A percentile compares a stretch with the other conserved stretches of the same genome.
Conservation (phyloP, 1,140 invertebrate genomes). For the Drosophila virilis region DNA sequence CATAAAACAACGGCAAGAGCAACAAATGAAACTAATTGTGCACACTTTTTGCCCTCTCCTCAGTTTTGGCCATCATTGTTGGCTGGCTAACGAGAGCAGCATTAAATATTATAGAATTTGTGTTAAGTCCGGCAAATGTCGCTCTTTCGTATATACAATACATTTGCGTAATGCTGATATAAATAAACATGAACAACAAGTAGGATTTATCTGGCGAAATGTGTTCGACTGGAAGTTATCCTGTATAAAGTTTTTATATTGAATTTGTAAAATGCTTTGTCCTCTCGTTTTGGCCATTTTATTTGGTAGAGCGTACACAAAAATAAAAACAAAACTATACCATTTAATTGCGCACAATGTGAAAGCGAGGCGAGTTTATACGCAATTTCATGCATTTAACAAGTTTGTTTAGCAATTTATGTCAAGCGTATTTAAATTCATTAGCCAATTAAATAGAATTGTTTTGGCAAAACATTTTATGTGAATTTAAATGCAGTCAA, state of each 20-base stretch:
- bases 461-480: slow-evolving; percentile 28
- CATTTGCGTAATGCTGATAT: slow-evolving; percentile 1
- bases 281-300: no score
- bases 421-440: slow-evolving; percentile 16
- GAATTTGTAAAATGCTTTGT: no score
- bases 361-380: not conserved
- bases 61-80: slow-evolving; percentile 18
- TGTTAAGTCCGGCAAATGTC: slow-evolving; percentile 29
- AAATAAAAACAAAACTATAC: slow-evolving; percentile 1
- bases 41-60: not conserved
- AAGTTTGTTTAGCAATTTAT: slow-evolving; percentile 25
- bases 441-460: slow-evolving; percentile 28
- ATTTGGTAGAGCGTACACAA: slow-evolving; percentile 1
- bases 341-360: slow-evolving; percentile 24
- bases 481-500: slow-evolving; percentile 40
- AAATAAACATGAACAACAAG: not conserved
- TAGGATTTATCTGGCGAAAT: not conserved
- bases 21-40: slow-evolving; percentile 23
- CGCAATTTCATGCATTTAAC: slow-evolving; percentile 18
- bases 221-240: not conserved
- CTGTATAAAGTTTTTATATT: not conserved
- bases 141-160: slow-evolving; percentile 22
- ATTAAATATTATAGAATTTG: slow-evolving; percentile 43
- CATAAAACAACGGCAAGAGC: slow-evolving; percentile 29
- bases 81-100: slow-evolving; percentile 21